phyloP scores from a whole-genome alignment of 2,113 vertebrate species.

The Colistium nudipinnis region DNA sequence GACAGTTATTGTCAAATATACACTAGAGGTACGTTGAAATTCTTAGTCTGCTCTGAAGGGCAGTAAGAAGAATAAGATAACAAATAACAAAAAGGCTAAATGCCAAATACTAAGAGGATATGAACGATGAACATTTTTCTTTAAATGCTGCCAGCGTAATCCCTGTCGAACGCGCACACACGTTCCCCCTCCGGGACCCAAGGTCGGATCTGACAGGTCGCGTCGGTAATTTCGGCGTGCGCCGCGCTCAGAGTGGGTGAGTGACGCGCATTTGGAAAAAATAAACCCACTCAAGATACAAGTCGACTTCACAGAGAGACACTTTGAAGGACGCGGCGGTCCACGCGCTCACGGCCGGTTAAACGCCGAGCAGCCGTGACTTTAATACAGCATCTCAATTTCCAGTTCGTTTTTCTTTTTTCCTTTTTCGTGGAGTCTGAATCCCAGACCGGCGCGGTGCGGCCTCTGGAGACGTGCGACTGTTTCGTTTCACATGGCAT shows the following conservation, averaged over 20 bases:
- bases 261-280: no score
- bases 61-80: no score
- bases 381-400: constrained; percentile 51
- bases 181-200: not conserved
- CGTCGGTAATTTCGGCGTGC: no score
- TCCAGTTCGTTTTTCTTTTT: constrained; percentile 33
- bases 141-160: not conserved
- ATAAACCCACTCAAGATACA: constrained; percentile 3
- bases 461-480: constrained; percentile 60
- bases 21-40: no score
- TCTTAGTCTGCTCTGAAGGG: no score
- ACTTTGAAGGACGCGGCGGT: constrained; percentile 17
- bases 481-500: constrained; percentile 43
- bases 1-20: no score
- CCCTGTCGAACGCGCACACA: not conserved
- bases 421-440: constrained; percentile 38
- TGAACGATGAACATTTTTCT: no score
- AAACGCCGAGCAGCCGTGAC: constrained; percentile 46
- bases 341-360: constrained; percentile 27
- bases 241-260: no score
- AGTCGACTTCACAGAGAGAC: constrained; percentile 1
- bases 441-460: constrained; percentile 37
- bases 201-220: constrained; percentile 30
- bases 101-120: no score
- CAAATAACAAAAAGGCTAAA: no score